Evolutionary conservation across 2,797 vertebrate genomes (phyloP), one percentile per base, ranked within the genome.

Genomic region (Urophycis tenuis): DNA sequence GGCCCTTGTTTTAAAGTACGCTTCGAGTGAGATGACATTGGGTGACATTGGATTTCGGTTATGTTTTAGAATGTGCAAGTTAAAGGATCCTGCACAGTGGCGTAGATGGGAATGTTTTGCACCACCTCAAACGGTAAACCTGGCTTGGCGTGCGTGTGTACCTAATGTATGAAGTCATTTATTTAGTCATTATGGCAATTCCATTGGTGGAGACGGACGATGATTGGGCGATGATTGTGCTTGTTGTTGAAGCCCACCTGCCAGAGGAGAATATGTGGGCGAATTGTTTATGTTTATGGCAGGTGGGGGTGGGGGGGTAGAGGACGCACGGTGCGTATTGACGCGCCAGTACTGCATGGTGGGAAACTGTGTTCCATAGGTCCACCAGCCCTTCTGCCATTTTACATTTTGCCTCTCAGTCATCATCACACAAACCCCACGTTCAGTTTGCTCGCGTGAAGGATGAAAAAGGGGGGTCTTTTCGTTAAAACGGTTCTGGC

Each of bases 41-140:
- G 81, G 88, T 92, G 92, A 93, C 91, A 92, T 92, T 93, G 91
- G 85, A 72, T 81, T 73, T 81, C 73, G 45, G 73, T 74, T 73
- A 69, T 82, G 41, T 74, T 30, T 72, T 84, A n/a, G 15, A 5
- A 74, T 79, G 75, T 71, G 19, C 15, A 74, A 67, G 70, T 22
- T 33, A 73, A 72, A 78, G 30, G 5, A 17, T 1, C 3, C 0
- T 14, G 25, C 25, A 31, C 67, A 30, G 69, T 71, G 29, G 30
- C 69, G 29, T 30, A 17, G 69, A 5, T 71, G 5, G 67, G 14
- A 70, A 12, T 67, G n/a, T 25, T 67, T 12, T 69, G 67, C 10
- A 69, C 29, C 5, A 31, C 29, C 67, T 69, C 30, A 31, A 31
- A 69, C 4, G 60, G 30, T 69, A 31, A 69, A 69, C 67, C 67